These are phyloP conservation scores for Aphelenchoides besseyi DNA, from an alignment of 1,140 invertebrate species.

Conservation along the genomic window DNA sequence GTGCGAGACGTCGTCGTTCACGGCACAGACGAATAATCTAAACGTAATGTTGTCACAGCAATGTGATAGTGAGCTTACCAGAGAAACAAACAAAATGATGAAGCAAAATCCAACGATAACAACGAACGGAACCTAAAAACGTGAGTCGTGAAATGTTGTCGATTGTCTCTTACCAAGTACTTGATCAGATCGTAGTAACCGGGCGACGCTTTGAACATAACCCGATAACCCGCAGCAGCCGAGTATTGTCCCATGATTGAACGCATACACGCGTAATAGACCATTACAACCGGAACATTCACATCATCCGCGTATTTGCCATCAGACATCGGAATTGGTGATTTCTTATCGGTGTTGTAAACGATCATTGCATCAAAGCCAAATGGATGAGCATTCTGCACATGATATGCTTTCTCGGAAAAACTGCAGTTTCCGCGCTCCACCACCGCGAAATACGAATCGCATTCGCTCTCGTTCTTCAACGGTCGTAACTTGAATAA, in stretches of 20 bases:
- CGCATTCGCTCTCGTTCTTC: slow-evolving; percentile 34
- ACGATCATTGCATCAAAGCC: slow-evolving; percentile 53
- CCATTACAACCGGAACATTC: slow-evolving; percentile 59
- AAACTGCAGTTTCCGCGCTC: slow-evolving; percentile 55
- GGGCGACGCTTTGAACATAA: slow-evolving; percentile 50
- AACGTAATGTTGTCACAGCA: slow-evolving; percentile 17
- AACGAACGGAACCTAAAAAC: slow-evolving; percentile 52
- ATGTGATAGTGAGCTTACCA: slow-evolving; percentile 37
- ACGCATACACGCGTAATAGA: slow-evolving; percentile 54
- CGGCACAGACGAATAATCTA: slow-evolving; percentile 58
- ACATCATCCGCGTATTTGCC: slow-evolving; percentile 50
- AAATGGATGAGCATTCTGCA: slow-evolving; percentile 38
- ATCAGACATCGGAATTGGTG: slow-evolving; percentile 57
- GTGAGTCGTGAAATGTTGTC: too few relatives aligned
- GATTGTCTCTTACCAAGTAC: slow-evolving; percentile 14
- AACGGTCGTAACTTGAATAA: slow-evolving; percentile 20
- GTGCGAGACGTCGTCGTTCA: slow-evolving; percentile 50
- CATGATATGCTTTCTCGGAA: slow-evolving; percentile 49
- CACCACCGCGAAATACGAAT: slow-evolving; percentile 53
- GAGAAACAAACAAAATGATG: slow-evolving; percentile 54
- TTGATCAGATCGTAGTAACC: slow-evolving; percentile 62
- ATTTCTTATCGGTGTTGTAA: slow-evolving; percentile 42
- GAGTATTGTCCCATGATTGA: slow-evolving; percentile 47
- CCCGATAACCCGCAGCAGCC: slow-evolving; percentile 44
- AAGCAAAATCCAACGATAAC: slow-evolving; percentile 60